Evolutionary conservation across 2,113 vertebrate genomes (phyloP).

Genomic region (Gallinago paraguaiae): DNA sequence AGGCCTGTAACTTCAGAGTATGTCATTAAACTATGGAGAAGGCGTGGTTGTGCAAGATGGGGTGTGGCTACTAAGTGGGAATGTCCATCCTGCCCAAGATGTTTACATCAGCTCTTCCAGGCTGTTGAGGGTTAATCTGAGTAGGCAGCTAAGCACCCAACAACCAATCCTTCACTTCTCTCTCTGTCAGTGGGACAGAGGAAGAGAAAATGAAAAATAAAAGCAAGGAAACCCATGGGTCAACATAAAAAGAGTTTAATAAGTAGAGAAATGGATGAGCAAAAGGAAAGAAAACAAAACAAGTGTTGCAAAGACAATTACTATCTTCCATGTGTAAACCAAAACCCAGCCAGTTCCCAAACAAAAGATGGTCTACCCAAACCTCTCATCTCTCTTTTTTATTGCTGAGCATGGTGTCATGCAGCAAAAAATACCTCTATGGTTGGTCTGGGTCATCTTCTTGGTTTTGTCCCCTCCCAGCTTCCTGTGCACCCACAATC

Average conservation of each 20-base stretch:
- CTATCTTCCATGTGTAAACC: neutral
- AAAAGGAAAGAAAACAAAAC: neutral
- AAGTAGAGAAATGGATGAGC: neutral
- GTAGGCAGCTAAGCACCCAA: neutral
- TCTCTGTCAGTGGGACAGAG: accelerated
- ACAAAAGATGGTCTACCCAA: neutral
- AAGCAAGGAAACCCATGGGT: neutral
- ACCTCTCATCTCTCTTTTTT: neutral
- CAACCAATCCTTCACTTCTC: neutral
- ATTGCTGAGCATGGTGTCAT: neutral
- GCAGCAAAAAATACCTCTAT: neutral
- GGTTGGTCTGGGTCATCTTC: accelerated
- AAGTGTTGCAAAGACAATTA: neutral
- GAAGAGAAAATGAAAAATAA: neutral
- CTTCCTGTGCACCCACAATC: accelerated
- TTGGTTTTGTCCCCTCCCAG: neutral
- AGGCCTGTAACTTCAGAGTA: neutral
- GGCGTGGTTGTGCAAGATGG: neutral
- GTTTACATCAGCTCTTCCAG: neutral
- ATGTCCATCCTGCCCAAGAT: neutral
- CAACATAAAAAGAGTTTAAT: neutral
- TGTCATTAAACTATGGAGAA: neutral
- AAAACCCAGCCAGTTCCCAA: neutral
- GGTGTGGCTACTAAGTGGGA: neutral
- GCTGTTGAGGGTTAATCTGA: neutral